Percentiles rank a stretch among this genome's conserved stretches.
Conservation (phyloP, 2,113 vertebrate genomes). For the Muntiacus reevesi region DNA sequence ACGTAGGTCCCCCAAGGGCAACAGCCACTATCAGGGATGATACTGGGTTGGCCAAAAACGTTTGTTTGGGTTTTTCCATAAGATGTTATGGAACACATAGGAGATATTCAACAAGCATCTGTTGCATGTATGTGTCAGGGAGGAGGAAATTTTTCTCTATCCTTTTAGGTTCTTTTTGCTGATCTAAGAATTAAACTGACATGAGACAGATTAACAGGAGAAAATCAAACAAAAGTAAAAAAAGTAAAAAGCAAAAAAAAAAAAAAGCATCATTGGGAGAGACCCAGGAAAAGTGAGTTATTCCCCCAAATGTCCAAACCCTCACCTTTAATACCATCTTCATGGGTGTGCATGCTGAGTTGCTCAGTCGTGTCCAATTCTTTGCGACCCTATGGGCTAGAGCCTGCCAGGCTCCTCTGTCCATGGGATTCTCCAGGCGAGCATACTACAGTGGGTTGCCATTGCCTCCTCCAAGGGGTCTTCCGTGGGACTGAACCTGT, state of each 20-base stretch:
- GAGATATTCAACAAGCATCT: not conserved
- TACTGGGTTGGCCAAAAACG: not conserved
- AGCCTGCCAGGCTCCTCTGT: not conserved
- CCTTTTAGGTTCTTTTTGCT: not conserved
- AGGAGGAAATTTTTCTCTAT: not conserved
- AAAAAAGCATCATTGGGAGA: not conserved
- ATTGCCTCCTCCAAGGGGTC: not conserved
- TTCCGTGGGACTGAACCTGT: fast-evolving
- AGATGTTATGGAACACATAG: not conserved
- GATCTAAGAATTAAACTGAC: not conserved
- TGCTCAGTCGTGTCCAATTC: not conserved
- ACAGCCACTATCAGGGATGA: not conserved
- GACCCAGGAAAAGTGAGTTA: not conserved
- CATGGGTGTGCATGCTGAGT: not conserved
- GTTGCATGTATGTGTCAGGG: not conserved
- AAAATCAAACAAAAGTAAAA: not conserved
- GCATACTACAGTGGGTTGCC: not conserved
- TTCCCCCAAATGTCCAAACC: not conserved
- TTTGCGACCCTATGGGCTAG: not conserved
- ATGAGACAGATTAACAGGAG: not conserved
- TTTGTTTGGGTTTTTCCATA: not conserved
- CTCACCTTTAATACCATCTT: not conserved
- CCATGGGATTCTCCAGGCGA: not conserved
- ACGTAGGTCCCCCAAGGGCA: not conserved
- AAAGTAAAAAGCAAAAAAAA: not conserved